Conservation (phyloP, 37 sponge, comb jelly and placozoan genomes). For the Axinella damicornis region DNA sequence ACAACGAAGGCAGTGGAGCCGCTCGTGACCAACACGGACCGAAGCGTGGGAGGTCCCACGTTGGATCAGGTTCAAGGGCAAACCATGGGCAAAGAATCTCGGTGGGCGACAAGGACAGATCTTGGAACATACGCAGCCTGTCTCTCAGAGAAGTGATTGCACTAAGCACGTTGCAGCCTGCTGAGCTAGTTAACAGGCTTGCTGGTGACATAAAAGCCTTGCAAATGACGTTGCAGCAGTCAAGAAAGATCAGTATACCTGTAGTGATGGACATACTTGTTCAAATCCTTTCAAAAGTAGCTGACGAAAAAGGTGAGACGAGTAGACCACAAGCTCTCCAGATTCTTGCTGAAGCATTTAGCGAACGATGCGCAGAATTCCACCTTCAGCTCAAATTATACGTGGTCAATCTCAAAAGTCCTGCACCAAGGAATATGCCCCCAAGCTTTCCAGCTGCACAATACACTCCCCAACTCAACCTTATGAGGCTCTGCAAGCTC, state of each 20-base stretch:
- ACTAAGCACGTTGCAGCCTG: background rate
- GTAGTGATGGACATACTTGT: constrained; percentile 15
- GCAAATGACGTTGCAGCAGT: constrained; percentile 17
- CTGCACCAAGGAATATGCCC: background rate
- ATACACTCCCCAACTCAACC: background rate
- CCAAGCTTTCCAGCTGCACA: background rate
- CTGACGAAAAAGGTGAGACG: constrained; percentile 1
- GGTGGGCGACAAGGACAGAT: background rate
- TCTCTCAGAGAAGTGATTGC: background rate
- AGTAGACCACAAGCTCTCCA: constrained; percentile 3
- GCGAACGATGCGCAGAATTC: constrained; percentile 52
- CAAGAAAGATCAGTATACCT: background rate
- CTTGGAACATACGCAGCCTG: background rate
- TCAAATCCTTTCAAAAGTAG: constrained; percentile 24
- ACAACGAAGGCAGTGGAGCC: too few species aligned
- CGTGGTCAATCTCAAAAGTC: background rate
- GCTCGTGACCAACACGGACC: too few species aligned
- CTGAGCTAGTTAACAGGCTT: background rate
- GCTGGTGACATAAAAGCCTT: constrained; percentile 19
- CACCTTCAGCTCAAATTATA: constrained; percentile 29
- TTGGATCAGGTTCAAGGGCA: too few species aligned
- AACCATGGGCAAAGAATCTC: too few species aligned
- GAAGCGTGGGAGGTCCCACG: too few species aligned
- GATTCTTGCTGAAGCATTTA: constrained; percentile 66
- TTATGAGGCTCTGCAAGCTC: background rate